Evolutionary conservation across 35 echinoderm and acorn worm genomes (phyloP).

Genomic region (Anneissia japonica): DNA sequence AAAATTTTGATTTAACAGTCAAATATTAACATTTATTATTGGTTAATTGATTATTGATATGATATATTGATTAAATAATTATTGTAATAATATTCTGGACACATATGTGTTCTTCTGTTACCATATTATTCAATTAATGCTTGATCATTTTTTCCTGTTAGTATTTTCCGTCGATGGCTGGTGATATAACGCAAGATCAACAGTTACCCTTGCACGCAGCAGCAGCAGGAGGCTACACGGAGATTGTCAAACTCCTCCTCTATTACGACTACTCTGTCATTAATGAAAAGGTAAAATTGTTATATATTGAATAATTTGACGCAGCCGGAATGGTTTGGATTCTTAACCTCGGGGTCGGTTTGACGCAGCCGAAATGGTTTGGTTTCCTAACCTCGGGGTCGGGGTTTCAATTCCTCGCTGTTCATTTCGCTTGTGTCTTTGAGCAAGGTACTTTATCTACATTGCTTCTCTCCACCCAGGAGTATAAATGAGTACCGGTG

Average conservation of each 20-base stretch:
- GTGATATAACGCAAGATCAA: conserved; percentile 50
- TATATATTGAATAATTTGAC: not conserved
- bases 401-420: not conserved
- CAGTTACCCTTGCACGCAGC: conserved; percentile 81
- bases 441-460: not conserved
- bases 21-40: too few relatives aligned
- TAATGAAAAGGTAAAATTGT: conserved; percentile 45
- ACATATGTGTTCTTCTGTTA: too few relatives aligned
- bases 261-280: conserved; percentile 52
- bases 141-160: too few relatives aligned
- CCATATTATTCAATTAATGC: too few relatives aligned
- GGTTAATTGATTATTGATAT: too few relatives aligned
- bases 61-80: too few relatives aligned
- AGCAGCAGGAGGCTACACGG: conserved; percentile 54
- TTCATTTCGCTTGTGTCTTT: not conserved
- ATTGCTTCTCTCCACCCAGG: not conserved
- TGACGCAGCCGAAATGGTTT: not conserved
- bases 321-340: not conserved
- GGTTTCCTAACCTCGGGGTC: not conserved
- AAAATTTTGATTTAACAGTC: too few relatives aligned
- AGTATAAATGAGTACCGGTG: too few relatives aligned
- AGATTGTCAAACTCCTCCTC: conserved; percentile 63
- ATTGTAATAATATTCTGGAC: too few relatives aligned
- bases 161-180: conserved; percentile 72
- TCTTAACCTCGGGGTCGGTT: not conserved